Evolutionary conservation across 35 echinoderm and acorn worm genomes (phyloP), one percentile per base, ranked within the genome.

Genomic region (Nesometra sesokonis): DNA sequence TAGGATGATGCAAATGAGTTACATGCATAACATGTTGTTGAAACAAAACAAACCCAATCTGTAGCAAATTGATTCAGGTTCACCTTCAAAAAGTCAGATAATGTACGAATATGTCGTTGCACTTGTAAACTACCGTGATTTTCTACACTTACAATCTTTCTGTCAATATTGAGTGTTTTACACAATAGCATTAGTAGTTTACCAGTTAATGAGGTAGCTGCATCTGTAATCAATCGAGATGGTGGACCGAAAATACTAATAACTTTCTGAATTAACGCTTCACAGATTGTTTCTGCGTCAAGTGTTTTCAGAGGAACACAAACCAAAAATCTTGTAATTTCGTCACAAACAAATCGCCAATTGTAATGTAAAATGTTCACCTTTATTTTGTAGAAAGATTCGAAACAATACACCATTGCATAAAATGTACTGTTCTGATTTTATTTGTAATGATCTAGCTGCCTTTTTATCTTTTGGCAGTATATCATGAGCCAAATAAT

Each of bases 241-340:
- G 85, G 85, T 80, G 77, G 85, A 32, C 85, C 47, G 78, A 87
- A 87, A 35, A 87, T 79, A 30, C 29, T 36, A 31, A 87, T 79
- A 43, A 87, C 77, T 79, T 87, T 87, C 57, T 79, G 77, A 7
- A 43, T 43, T 43, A 43, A 43, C 15, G 39, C 39, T 15, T 43
- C 39, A 43, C 39, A 43, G 15, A 57, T 35, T 79, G 31, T 76
- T 43, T 87, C 85, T 86, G 89, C 89, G 36, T 91, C 83, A 43
- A 91, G 84, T 30, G 77, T 86, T 85, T 86, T 86, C 33, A 82
- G 81, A 85, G 89, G 89, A 17, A 34, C 83, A 81, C 89, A 91
- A 27, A 91, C 67, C 1, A 86, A 77, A 82, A 91, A 91, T 37
- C 84, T 1, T 23, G 47, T 87, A 27, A 91, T 87, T 76, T 90